A percentile compares a stretch with the other conserved stretches of the same genome.
Conservation (phyloP, 2,888 invertebrate species). For the Mimumesa dahlbomi region DNA sequence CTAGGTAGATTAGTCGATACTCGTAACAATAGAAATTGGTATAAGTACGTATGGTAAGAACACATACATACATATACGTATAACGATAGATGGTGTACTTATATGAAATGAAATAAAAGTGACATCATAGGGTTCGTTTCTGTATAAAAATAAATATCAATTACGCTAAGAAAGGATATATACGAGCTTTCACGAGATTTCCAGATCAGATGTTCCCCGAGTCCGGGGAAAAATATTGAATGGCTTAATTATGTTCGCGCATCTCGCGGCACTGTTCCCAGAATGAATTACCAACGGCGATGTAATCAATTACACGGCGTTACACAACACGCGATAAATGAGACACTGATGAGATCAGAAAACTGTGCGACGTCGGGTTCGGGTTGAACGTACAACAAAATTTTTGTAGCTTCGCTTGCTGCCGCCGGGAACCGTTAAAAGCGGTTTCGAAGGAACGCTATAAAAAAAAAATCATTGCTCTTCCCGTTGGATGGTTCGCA, state of each 20-base stretch:
- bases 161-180: not conserved
- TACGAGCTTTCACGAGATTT: conserved; percentile 17
- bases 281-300: conserved; percentile 22
- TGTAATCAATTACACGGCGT: conserved; percentile 32
- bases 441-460: conserved; percentile 36
- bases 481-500: conserved; percentile 47
- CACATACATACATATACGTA: too few species aligned
- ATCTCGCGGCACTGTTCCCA: conserved; percentile 23
- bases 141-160: conserved; percentile 1
- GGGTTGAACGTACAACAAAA: conserved; percentile 1
- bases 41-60: too few species aligned
- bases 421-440: conserved; percentile 47
- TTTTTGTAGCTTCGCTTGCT: conserved; percentile 21
- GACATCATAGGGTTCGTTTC: not conserved
- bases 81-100: too few species aligned
- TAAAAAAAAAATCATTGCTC: conserved; percentile 54
- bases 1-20: too few species aligned
- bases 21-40: too few species aligned
- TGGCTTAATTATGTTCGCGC: conserved; percentile 38
- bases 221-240: conserved; percentile 11
- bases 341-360: conserved; percentile 3
- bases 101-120: too few species aligned
- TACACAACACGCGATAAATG: conserved; percentile 14
- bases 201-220: conserved; percentile 15
- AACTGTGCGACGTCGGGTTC: not conserved